Evolutionary conservation across 2,888 invertebrate species (phyloP).

Genomic region (Pristionchus arcanus): DNA sequence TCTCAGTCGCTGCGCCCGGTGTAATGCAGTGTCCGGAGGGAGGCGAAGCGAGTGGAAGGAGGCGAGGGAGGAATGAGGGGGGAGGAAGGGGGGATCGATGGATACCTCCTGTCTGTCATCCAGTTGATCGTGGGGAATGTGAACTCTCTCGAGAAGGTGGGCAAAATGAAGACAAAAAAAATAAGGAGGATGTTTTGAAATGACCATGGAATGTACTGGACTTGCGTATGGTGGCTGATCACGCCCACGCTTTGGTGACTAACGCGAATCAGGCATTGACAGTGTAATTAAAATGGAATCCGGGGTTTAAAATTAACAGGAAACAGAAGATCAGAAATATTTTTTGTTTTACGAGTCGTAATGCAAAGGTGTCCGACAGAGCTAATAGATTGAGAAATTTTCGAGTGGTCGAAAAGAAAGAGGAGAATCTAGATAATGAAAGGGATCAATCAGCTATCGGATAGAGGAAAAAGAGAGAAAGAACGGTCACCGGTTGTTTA

Average conservation of each 20-base stretch:
- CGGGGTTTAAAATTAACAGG: too few species aligned
- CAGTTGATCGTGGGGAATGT: neutral
- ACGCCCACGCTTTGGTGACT: too few species aligned
- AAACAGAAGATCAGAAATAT: too few species aligned
- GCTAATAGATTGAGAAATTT: neutral
- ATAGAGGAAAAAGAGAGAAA: neutral
- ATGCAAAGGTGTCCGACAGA: neutral
- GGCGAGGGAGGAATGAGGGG: slow-evolving; percentile 51
- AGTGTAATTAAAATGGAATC: too few species aligned
- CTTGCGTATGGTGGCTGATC: too few species aligned
- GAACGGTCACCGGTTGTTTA: slow-evolving; percentile 43
- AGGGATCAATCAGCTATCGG: slow-evolving; percentile 1
- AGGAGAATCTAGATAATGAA: slow-evolving; percentile 49
- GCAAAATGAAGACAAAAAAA: too few species aligned
- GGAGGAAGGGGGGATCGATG: slow-evolving; percentile 48
- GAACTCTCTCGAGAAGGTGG: neutral
- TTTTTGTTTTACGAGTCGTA: too few species aligned
- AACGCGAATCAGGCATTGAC: too few species aligned
- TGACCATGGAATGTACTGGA: too few species aligned
- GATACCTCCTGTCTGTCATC: neutral
- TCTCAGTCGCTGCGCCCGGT: neutral
- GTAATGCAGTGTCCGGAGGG: slow-evolving; percentile 40
- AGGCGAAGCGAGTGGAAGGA: slow-evolving; percentile 53
- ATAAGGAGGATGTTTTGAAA: too few species aligned
- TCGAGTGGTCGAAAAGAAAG: neutral